Evolutionary conservation across 2,113 vertebrate genomes (phyloP), one percentile per base, ranked within the genome.

Genomic region (Cololabis saira): DNA sequence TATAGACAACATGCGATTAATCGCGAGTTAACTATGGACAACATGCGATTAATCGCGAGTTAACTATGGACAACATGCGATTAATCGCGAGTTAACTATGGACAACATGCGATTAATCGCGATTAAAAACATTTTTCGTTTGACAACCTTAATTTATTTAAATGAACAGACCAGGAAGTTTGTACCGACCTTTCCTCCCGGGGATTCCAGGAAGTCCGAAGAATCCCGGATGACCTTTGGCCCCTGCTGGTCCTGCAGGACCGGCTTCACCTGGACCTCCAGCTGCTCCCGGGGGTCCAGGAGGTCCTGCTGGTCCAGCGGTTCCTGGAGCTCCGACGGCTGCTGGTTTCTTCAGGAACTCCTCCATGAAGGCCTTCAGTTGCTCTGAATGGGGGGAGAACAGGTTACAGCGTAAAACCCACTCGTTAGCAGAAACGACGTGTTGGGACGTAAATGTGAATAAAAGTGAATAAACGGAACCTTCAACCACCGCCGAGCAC

Each of bases 401-500:
- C 2, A n/a, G 56, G 67, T 14, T 14, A 52, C 8, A 6, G 22
- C 1, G 14, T 24, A 4, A 0, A 12, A 24, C 3, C 3, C 15
- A 18, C 2, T 10, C 3, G 15, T 58, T 11, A 43, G 5, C 14
- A 40, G 9, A 40, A 12, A 18, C 30, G 10, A n/a, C 9, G n/a
- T 8, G 17, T 16, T 8, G 1, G 2, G 21, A 6, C 19, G 4
- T 15, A 5, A 33, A 65, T 19, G n/a, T 12, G 15, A 62, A 59
- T 56, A 7, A 7, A 37, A 37, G 33, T 37, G 33, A 37, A 37
- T 37, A 9, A 11, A 55, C 14, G 19, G 2, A 64, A 92, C 94
- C 93, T 93, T 93, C 90, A 55, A 94, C 90, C 11, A 95, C 71
- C 10, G 77, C 90, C 41, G 90, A 84, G 51, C 94, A 95, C 51